Evolutionary conservation across 2,797 vertebrate genomes (phyloP).

Genomic region (Natrix natrix): DNA sequence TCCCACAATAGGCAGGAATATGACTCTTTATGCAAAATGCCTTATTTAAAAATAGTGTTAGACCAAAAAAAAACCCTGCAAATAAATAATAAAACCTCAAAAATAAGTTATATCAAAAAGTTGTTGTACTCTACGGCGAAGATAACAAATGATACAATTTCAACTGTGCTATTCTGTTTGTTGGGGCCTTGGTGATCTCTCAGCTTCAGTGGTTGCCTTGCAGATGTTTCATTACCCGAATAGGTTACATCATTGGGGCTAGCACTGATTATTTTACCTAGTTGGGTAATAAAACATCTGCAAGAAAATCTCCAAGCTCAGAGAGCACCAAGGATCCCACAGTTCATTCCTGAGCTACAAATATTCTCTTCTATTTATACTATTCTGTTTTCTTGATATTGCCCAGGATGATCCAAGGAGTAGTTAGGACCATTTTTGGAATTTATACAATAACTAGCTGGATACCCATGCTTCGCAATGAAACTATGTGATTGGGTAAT

Average conservation of each 20-base stretch:
- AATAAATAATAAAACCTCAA: background rate
- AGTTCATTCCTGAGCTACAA: background rate
- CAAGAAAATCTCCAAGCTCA: background rate
- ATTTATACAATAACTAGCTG: background rate
- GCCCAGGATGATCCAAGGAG: background rate
- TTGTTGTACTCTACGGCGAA: background rate
- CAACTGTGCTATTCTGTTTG: background rate
- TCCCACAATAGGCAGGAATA: constrained; percentile 33
- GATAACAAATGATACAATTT: background rate
- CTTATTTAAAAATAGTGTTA: constrained; percentile 59
- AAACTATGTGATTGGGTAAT: too few species aligned
- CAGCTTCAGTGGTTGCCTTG: background rate
- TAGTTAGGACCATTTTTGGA: background rate
- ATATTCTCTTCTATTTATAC: background rate
- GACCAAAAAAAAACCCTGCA: constrained; percentile 20
- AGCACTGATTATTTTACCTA: too few species aligned
- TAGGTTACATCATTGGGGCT: too few species aligned
- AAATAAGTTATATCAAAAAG: background rate
- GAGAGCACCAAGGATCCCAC: background rate
- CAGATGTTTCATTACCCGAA: background rate
- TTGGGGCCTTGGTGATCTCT: background rate
- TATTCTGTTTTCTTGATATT: background rate
- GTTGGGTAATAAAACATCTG: background rate
- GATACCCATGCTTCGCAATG: too few species aligned
- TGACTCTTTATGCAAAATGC: constrained; percentile 58